These are phyloP conservation scores for Lycia hirtaria DNA, from an alignment of 2,888 invertebrate genomes.

Conservation along the genomic window DNA sequence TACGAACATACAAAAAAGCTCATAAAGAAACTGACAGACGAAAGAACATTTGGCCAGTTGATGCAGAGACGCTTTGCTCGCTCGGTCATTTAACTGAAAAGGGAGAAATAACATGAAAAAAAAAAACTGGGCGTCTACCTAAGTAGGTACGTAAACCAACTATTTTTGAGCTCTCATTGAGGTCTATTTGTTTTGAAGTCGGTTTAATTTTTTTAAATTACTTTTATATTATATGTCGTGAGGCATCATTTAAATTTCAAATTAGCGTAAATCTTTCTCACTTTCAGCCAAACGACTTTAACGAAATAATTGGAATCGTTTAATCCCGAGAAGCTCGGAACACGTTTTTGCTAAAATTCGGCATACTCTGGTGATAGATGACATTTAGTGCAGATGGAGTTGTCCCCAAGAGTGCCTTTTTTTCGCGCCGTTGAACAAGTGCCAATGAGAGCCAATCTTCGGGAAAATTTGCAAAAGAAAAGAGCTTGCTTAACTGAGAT, in stretches of 20 bases:
- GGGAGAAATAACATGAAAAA: too few relatives aligned
- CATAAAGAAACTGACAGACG: too few relatives aligned
- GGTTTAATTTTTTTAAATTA: constrained; percentile 27
- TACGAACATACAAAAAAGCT: too few relatives aligned
- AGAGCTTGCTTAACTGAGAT: constrained; percentile 23
- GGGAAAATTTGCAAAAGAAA: constrained; percentile 57
- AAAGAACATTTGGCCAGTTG: too few relatives aligned
- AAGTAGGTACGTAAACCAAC: too few relatives aligned
- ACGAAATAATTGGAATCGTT: constrained; percentile 58
- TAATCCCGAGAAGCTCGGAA: constrained; percentile 69
- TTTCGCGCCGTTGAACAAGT: constrained; percentile 75
- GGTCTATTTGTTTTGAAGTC: too few relatives aligned
- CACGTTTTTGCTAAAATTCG: constrained; percentile 62
- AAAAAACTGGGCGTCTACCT: too few relatives aligned
- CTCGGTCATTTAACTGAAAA: too few relatives aligned
- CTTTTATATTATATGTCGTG: constrained; percentile 28
- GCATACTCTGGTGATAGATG: constrained; percentile 73
- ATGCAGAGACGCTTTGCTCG: too few relatives aligned
- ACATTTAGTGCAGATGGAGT: constrained; percentile 78
- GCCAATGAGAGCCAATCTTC: constrained; percentile 73
- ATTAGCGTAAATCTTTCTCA: constrained; percentile 33
- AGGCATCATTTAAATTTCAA: constrained; percentile 34
- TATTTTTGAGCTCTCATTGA: too few relatives aligned
- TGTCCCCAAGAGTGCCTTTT: constrained; percentile 76
- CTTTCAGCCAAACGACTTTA: constrained; percentile 41